Conservation (phyloP, 2,888 invertebrate genomes). For the Gonocerus acuteangulatus region DNA sequence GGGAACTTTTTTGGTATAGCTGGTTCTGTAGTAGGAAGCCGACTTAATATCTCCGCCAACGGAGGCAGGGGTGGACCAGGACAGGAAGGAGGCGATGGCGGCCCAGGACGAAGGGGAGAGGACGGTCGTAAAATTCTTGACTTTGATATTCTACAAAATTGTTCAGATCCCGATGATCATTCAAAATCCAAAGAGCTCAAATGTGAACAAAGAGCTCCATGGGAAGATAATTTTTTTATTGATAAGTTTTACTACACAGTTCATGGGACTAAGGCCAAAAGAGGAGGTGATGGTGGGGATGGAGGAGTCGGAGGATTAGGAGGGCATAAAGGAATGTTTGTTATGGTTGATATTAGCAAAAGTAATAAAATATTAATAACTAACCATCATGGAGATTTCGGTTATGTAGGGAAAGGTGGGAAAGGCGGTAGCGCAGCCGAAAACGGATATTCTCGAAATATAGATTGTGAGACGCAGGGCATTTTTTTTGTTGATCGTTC, state of each 20-base stretch:
- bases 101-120: background rate
- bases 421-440: background rate
- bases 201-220: background rate
- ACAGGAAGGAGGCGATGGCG: conserved; percentile 10
- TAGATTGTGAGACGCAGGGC: background rate
- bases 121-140: background rate
- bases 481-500: background rate
- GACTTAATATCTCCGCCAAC: background rate
- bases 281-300: conserved; percentile 8
- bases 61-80: conserved; percentile 9
- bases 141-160: background rate
- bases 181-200: background rate
- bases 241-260: background rate
- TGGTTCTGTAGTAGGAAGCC: background rate
- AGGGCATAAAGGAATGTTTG: background rate
- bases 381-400: background rate
- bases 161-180: background rate
- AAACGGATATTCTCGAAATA: background rate
- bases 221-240: background rate
- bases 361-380: background rate
- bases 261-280: background rate
- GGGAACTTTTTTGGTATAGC: conserved; percentile 5
- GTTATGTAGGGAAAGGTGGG: background rate
- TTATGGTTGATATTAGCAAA: background rate
- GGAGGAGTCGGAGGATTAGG: conserved; percentile 3